Evolutionary conservation across 2,797 vertebrate genomes (phyloP), one percentile per base, ranked within the genome.

Genomic region (Sorex maritimensis): DNA sequence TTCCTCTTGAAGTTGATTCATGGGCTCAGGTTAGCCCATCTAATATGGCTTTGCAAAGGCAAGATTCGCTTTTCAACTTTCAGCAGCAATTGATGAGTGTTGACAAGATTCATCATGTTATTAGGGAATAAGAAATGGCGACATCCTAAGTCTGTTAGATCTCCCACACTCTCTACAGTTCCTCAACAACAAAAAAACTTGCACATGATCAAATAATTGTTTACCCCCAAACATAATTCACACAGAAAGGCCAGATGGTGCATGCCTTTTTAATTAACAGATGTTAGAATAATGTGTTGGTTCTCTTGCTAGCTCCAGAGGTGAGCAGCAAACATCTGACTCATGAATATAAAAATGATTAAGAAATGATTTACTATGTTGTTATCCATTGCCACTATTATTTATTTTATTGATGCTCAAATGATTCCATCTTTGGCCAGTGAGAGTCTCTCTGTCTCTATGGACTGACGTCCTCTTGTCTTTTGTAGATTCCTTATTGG

Each of bases 171-270:
- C 26, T n/a, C 17, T 83, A 3, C 8, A n/a, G 67, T 87, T 79
- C 58, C 77, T 84, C 49, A 88, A 58, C 73, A 84, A 90, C 73
- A 84, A 90, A 93, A 44, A 63, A 93, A 61, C 30, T 74, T 87
- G 78, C 65, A 19, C 8, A 38, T 63, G 61, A 74, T 79, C 46
- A 93, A 58, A 73, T 90, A 90, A 34, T 46, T 91, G 75, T 24
- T 81, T 88, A 74, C 26, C 9, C 19, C 77, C 77, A 90, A 72
- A 90, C 30, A 46, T 0, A 65, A 28, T 55, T 87, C 78, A 75
- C 34, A 26, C 6, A 75, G 63, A 78, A 89, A 44, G 8, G n/a
- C 23, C 24, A 12, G 3, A 75, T n/a, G 80, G 73, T n/a, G 13
- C 5, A 65, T 81, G 81, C 28, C 88, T 61, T 13, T 28, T 24